A percentile compares a stretch with the other conserved stretches of the same genome.
Conservation (phyloP, 2,113 vertebrate species). For the Clarias gariepinus region DNA sequence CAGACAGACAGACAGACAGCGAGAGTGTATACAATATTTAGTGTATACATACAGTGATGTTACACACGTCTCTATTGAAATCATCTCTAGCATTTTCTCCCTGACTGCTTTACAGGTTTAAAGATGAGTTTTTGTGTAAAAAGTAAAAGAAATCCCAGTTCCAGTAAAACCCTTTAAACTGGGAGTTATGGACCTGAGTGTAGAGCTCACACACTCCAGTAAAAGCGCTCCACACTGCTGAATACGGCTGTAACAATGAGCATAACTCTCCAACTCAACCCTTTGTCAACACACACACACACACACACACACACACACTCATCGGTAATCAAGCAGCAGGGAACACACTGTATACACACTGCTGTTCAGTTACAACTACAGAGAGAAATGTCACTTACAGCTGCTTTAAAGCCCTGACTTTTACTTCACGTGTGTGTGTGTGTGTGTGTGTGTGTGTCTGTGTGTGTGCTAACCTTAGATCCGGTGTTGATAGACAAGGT, state of each 20-base stretch:
- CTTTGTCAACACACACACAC: not conserved
- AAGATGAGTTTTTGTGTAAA: not conserved
- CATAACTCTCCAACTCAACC: not conserved
- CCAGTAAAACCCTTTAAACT: not conserved
- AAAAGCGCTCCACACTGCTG: not conserved
- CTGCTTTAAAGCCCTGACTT: not conserved
- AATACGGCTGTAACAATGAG: not conserved
- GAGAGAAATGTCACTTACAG: not conserved
- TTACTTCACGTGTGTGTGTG: not conserved
- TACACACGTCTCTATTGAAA: not conserved
- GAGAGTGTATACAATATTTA: no score
- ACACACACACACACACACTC: not conserved
- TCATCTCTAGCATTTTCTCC: not conserved
- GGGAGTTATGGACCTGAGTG: not conserved
- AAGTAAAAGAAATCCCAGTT: not conserved
- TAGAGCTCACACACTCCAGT: not conserved
- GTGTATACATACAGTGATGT: not conserved
- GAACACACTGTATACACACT: not conserved
- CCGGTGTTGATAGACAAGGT: conserved; percentile 74
- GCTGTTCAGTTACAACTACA: not conserved
- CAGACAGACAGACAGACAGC: not conserved
- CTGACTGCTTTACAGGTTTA: not conserved
- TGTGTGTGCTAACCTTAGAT: conserved; percentile 76
- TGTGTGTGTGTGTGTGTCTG: not conserved
- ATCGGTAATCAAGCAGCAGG: not conserved